phyloP scores from a whole-genome alignment of 2,888 invertebrate genomes.

The Ellobium chinense region DNA sequence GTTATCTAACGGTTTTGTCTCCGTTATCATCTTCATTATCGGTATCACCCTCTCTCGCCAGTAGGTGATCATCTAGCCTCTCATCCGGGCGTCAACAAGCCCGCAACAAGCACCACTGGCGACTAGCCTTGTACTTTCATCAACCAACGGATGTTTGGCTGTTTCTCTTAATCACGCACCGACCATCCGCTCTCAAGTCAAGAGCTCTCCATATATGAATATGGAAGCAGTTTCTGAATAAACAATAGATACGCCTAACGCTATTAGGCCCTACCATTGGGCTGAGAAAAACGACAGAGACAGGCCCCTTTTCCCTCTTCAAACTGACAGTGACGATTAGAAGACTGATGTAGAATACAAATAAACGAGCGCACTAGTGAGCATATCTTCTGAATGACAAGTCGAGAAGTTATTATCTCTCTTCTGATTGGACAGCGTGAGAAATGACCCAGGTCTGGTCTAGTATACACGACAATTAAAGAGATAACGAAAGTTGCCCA shows the following conservation, averaged over 20 bases:
- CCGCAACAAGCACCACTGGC: not conserved
- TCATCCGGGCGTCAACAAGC: not conserved
- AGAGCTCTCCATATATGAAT: not conserved
- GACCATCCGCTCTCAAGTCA: slow-evolving; percentile 5
- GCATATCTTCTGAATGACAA: not conserved
- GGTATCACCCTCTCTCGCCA: not conserved
- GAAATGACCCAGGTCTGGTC: not conserved
- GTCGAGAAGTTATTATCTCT: not conserved
- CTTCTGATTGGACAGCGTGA: not conserved
- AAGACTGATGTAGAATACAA: not conserved
- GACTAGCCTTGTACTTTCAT: not conserved
- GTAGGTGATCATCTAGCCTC: slow-evolving; percentile 4
- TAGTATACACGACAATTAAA: not conserved
- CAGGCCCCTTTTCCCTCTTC: not conserved
- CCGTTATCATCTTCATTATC: not conserved
- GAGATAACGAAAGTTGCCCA: slow-evolving; percentile 24
- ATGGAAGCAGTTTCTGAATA: not conserved
- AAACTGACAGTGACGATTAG: not conserved
- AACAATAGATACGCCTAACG: not conserved
- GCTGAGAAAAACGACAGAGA: not conserved
- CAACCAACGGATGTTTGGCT: not conserved
- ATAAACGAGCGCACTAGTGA: not conserved
- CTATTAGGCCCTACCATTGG: not conserved
- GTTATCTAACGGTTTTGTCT: not conserved
- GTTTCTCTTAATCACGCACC: not conserved